Percentiles rank a stretch among this genome's conserved stretches.
These are phyloP conservation scores for Pipistrellus pipistrellus DNA, from an alignment of 2,797 vertebrate genomes.

Conservation along the genomic window DNA sequence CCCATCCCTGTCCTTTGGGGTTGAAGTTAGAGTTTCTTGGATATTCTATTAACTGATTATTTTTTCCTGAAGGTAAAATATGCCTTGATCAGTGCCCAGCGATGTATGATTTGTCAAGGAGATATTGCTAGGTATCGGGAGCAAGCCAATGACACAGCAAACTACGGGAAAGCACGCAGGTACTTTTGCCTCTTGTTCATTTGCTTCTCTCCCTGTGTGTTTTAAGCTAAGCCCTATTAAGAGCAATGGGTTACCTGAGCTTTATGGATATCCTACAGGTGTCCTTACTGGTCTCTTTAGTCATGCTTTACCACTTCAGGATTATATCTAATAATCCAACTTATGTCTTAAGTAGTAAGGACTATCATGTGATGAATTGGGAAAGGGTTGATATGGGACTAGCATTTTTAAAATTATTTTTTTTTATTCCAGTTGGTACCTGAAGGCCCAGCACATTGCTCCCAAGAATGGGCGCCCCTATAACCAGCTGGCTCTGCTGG, in stretches of 20 bases:
- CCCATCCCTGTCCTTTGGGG: constrained; percentile 19
- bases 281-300: not conserved
- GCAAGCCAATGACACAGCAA: constrained; percentile 96
- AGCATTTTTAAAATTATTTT: constrained; percentile 72
- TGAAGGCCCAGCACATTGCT: constrained; percentile 99
- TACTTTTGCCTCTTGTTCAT: constrained; percentile 81
- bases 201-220: constrained; percentile 19
- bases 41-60: constrained; percentile 54
- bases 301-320: not conserved
- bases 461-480: constrained; percentile 99
- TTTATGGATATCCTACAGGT: not conserved
- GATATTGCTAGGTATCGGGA: constrained; percentile 98
- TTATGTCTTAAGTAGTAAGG: constrained; percentile 42
- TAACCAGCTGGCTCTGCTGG: constrained; percentile 97
- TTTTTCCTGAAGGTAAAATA: constrained; percentile 94
- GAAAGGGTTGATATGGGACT: constrained; percentile 1
- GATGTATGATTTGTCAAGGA: constrained; percentile 98
- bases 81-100: constrained; percentile 97
- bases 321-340: not conserved
- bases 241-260: not conserved
- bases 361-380: not conserved
- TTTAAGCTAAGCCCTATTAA: constrained; percentile 9
- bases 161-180: constrained; percentile 99
- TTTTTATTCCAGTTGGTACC: constrained; percentile 93
- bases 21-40: constrained; percentile 61